Percentiles rank a stretch among this genome's conserved stretches.
Conservation (phyloP, 1,140 invertebrate species). For the Drosophila rufa region DNA sequence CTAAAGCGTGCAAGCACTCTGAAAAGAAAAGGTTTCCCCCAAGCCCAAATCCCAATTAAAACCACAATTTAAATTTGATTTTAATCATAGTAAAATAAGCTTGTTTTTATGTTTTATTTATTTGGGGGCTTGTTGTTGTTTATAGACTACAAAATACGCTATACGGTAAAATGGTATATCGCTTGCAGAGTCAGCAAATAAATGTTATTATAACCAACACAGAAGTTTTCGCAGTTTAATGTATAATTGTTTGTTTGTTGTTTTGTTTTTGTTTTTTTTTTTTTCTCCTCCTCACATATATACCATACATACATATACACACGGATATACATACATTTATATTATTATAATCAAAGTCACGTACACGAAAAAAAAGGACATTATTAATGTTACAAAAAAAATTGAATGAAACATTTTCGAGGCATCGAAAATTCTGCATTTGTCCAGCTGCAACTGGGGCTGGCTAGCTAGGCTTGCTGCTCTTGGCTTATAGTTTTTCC, state of each 20-base stretch:
- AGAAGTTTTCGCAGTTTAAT: constrained; percentile 31
- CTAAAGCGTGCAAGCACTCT: neutral
- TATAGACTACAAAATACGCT: constrained; percentile 76
- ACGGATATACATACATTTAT: constrained; percentile 34
- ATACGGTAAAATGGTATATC: constrained; percentile 76
- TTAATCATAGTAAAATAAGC: constrained; percentile 50
- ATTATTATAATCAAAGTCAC: constrained; percentile 37
- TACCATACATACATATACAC: constrained; percentile 43
- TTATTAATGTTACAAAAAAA: constrained; percentile 13
- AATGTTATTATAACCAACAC: constrained; percentile 46
- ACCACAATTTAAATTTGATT: neutral
- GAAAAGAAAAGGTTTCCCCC: neutral
- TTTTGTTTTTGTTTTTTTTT: neutral
- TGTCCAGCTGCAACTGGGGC: constrained; percentile 18
- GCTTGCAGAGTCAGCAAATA: constrained; percentile 63
- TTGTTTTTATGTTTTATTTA: constrained; percentile 25
- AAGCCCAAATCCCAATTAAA: neutral
- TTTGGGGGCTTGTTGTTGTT: constrained; percentile 35
- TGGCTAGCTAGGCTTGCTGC: constrained; percentile 43
- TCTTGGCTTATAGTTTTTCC: constrained; percentile 20
- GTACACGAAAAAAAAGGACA: constrained; percentile 24
- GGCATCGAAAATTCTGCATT: constrained; percentile 25
- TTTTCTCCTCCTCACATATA: constrained; percentile 14
- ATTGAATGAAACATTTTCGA: constrained; percentile 21
- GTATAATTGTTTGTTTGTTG: constrained; percentile 18